Percentiles rank a stretch among this genome's conserved stretches.
Conservation (phyloP, 2,888 invertebrate species). For the Argyresthia albistria region DNA sequence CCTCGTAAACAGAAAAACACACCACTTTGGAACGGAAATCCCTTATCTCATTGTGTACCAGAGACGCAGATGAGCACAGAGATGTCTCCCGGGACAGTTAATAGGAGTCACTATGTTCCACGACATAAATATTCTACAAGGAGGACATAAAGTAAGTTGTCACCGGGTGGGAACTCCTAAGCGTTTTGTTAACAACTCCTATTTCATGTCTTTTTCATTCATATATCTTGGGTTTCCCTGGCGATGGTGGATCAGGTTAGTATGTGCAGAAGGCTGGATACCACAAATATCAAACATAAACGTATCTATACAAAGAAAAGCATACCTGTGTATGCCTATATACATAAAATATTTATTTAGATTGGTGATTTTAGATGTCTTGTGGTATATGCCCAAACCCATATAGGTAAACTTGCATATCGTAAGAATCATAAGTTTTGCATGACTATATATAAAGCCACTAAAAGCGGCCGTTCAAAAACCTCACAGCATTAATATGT, state of each 20-base stretch:
- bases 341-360: no score
- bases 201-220: no score
- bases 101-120: not conserved
- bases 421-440: no score
- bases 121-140: conserved; percentile 5
- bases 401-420: not conserved
- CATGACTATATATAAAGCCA: not conserved
- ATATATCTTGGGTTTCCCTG: no score
- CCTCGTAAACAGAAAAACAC: not conserved
- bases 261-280: no score
- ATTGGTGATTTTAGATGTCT: no score
- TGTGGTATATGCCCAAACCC: no score
- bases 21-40: not conserved
- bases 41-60: not conserved
- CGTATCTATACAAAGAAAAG: no score
- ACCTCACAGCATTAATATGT: not conserved
- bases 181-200: no score
- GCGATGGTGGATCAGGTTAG: no score
- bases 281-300: no score
- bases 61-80: not conserved
- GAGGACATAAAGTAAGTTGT: conserved; percentile 3
- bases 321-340: no score
- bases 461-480: not conserved
- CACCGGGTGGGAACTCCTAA: not conserved
- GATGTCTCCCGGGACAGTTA: conserved; percentile 1